A percentile compares a stretch with the other conserved stretches of the same genome.
Conservation (phyloP, 2,888 invertebrate species). For the Stratiomys singularior region DNA sequence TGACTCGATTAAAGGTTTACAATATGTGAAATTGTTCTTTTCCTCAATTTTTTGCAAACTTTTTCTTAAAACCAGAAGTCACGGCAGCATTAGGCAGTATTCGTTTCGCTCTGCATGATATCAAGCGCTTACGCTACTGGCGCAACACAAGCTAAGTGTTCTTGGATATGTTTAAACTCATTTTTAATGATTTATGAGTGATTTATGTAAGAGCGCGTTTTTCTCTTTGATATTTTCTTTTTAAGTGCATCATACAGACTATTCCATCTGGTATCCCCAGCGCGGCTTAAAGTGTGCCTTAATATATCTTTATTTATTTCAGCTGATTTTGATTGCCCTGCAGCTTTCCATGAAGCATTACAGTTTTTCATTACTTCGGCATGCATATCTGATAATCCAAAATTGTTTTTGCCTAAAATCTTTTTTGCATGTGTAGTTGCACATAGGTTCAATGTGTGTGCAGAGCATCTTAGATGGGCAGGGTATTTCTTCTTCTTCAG, state of each 20-base stretch:
- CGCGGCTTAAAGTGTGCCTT: conserved; percentile 38
- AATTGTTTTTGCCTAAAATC: not conserved
- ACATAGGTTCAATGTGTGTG: conserved; percentile 46
- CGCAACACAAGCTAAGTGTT: too few species aligned
- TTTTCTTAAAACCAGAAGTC: too few species aligned
- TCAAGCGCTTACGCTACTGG: too few species aligned
- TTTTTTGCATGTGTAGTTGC: conserved; percentile 41
- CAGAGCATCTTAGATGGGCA: conserved; percentile 39
- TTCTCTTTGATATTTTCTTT: conserved; percentile 39
- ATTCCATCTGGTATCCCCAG: conserved; percentile 47
- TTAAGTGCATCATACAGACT: conserved; percentile 47
- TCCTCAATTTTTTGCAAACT: too few species aligned
- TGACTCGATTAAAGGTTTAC: too few species aligned
- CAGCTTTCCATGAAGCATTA: conserved; percentile 48
- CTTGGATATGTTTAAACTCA: too few species aligned
- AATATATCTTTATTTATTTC: conserved; percentile 45
- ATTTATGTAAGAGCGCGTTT: conserved; percentile 21
- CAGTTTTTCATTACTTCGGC: conserved; percentile 41
- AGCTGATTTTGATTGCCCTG: conserved; percentile 46
- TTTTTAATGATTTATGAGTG: too few species aligned
- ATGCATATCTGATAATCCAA: not conserved
- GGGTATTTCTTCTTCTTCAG: conserved; percentile 10
- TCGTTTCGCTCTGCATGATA: too few species aligned
- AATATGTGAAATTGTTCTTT: too few species aligned
- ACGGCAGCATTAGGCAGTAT: too few species aligned